These are phyloP conservation scores for Ptychoptera albimana DNA, from an alignment of 2,888 invertebrate species.

Conservation along the genomic window DNA sequence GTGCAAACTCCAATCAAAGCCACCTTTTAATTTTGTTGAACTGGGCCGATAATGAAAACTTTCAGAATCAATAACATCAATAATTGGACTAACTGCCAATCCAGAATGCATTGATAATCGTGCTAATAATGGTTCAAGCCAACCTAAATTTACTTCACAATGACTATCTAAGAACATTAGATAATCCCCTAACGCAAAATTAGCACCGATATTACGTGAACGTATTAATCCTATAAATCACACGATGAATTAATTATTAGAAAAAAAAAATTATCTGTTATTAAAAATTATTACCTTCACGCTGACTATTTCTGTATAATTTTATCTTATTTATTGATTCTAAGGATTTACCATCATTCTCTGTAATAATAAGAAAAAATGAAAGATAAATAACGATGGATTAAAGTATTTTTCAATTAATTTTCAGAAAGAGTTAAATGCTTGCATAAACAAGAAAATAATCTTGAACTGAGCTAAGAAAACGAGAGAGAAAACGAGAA, in stretches of 20 bases:
- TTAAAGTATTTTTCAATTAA: too few species aligned
- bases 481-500: neutral
- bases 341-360: constrained; percentile 6
- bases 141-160: constrained; percentile 28
- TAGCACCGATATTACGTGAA: constrained; percentile 27
- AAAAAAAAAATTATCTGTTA: too few species aligned
- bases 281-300: constrained; percentile 9
- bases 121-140: constrained; percentile 32
- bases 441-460: neutral
- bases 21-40: constrained; percentile 27
- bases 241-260: too few species aligned
- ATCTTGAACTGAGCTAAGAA: too few species aligned
- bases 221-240: constrained; percentile 22
- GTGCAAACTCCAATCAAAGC: constrained; percentile 35
- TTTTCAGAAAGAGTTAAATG: neutral
- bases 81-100: constrained; percentile 29
- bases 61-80: constrained; percentile 30
- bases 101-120: constrained; percentile 13
- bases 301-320: constrained; percentile 16
- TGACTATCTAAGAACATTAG: constrained; percentile 31
- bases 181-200: constrained; percentile 22
- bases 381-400: neutral
- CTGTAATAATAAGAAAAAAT: constrained; percentile 2
- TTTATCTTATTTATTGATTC: constrained; percentile 10
- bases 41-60: constrained; percentile 26